Conservation (phyloP, 2,797 vertebrate species). For the Pangasius krempfi region DNA sequence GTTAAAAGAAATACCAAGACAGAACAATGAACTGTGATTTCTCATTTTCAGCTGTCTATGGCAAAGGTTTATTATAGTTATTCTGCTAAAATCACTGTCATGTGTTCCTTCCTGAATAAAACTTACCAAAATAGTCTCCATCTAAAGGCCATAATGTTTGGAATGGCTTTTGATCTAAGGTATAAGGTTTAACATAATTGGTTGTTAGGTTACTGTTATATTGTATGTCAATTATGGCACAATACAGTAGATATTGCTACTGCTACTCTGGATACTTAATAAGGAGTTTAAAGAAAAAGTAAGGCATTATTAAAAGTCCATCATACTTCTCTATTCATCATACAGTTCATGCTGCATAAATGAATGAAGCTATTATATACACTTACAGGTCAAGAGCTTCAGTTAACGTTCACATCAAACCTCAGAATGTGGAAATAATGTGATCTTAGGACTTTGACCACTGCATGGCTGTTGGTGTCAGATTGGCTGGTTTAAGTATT, state of each 20-base stretch:
- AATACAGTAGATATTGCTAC: neutral
- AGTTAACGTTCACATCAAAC: slow-evolving; percentile 16
- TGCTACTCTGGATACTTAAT: neutral
- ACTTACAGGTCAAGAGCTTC: neutral
- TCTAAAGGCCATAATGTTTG: neutral
- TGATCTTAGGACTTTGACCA: neutral
- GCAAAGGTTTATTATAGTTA: neutral
- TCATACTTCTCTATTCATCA: neutral
- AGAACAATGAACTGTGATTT: neutral
- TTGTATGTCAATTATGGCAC: neutral
- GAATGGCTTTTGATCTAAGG: neutral
- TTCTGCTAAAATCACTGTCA: neutral
- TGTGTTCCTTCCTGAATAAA: neutral
- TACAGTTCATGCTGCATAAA: neutral
- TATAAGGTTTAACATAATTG: neutral
- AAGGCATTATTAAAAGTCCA: neutral
- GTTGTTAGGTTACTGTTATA: too few relatives aligned
- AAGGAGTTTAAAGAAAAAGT: neutral
- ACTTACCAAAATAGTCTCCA: neutral
- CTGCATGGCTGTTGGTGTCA: neutral
- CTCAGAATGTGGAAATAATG: neutral
- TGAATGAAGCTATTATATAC: neutral
- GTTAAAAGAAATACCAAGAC: neutral
- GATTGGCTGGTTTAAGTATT: neutral
- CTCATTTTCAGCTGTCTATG: neutral